phyloP scores from a whole-genome alignment of 1,140 invertebrate genomes.

The Drosophila pandora region DNA sequence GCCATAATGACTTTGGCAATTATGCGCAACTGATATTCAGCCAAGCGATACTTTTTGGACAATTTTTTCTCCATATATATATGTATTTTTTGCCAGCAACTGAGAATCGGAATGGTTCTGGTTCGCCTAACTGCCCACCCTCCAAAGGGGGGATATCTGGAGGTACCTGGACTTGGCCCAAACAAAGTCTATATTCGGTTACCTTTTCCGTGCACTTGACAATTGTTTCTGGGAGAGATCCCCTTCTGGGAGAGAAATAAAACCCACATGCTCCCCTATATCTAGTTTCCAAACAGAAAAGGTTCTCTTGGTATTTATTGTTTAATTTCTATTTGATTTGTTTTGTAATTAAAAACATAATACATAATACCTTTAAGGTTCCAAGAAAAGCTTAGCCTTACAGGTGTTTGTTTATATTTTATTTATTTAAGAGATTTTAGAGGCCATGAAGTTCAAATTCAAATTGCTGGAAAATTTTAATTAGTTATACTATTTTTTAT shows the following conservation, averaged over 20 bases:
- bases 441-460: no score
- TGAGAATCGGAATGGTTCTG: constrained; percentile 65
- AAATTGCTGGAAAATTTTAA: no score
- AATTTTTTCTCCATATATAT: constrained; percentile 10
- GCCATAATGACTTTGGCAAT: constrained; percentile 70
- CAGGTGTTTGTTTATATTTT: no score
- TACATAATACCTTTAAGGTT: no score
- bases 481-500: no score
- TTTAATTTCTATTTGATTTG: not conserved
- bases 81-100: constrained; percentile 13
- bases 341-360: no score
- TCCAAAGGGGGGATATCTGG: constrained; percentile 1
- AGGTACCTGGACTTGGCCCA: constrained; percentile 13
- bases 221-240: constrained; percentile 14
- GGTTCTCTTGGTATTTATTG: not conserved
- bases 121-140: constrained; percentile 26
- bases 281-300: not conserved
- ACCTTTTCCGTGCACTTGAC: constrained; percentile 24
- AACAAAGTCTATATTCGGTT: constrained; percentile 1
- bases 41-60: constrained; percentile 70
- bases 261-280: not conserved
- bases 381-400: no score
- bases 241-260: not conserved
- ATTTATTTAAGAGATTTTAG: no score
- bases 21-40: constrained; percentile 74